These are phyloP conservation scores for Cyaniris semiargus DNA, from an alignment of 2,888 invertebrate genomes.

Conservation along the genomic window DNA sequence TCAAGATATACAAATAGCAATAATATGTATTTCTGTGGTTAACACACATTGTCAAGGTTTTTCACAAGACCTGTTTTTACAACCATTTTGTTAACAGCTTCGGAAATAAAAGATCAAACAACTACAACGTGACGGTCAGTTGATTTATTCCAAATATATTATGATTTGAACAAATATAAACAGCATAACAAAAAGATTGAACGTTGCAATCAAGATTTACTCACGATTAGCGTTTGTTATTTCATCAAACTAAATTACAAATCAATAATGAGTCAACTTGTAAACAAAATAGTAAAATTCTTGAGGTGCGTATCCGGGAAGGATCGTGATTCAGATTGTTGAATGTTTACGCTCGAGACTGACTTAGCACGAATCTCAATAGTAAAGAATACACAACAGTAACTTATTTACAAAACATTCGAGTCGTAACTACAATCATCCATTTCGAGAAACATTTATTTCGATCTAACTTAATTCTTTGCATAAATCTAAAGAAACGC, in stretches of 20 bases:
- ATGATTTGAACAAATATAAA: neutral
- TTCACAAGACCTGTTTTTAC: neutral
- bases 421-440: neutral
- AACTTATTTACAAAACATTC: slow-evolving; percentile 5
- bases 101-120: neutral
- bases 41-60: neutral
- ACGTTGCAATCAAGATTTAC: neutral
- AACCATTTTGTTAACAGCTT: neutral
- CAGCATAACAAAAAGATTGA: too few species aligned
- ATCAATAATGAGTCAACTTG: neutral
- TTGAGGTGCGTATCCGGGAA: neutral
- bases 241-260: neutral
- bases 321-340: neutral
- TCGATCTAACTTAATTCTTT: slow-evolving; percentile 21
- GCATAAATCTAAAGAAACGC: slow-evolving; percentile 28
- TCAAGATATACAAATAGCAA: neutral
- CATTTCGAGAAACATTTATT: slow-evolving; percentile 9
- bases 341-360: slow-evolving; percentile 1
- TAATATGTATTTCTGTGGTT: neutral
- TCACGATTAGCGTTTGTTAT: neutral
- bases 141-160: neutral
- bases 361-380: neutral
- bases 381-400: neutral
- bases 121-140: neutral
- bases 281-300: slow-evolving; percentile 17